These are phyloP conservation scores for Trichechus manatus DNA, from an alignment of 2,113 vertebrate genomes.

Conservation along the genomic window DNA sequence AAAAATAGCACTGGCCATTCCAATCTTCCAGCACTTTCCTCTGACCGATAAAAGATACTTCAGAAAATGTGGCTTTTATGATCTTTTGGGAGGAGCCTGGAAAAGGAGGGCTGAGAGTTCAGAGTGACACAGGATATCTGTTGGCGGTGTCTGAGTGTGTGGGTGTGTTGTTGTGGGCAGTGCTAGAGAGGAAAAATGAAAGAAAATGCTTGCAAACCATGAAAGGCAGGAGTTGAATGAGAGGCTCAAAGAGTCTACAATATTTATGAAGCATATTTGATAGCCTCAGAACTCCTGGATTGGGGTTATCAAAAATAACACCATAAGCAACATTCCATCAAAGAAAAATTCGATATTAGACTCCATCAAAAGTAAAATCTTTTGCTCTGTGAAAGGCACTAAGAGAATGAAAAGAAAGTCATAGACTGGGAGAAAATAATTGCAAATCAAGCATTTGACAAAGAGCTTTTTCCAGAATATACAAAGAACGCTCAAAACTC, in stretches of 20 bases:
- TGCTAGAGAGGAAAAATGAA: background rate
- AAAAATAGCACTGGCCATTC: background rate
- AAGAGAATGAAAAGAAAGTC: background rate
- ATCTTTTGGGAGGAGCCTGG: slow-evolving; percentile 28
- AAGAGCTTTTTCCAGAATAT: background rate
- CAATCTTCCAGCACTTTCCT: slow-evolving; percentile 20
- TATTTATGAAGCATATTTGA: background rate
- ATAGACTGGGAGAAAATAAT: background rate
- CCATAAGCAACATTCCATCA: background rate
- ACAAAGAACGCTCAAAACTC: slow-evolving; percentile 27
- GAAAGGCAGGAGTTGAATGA: slow-evolving; percentile 20
- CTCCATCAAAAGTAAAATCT: background rate
- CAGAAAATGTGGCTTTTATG: slow-evolving; percentile 68
- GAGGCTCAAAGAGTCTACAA: background rate
- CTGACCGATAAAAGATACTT: slow-evolving; percentile 4
- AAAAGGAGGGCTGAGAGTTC: background rate
- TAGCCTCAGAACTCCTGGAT: background rate
- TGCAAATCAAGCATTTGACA: background rate
- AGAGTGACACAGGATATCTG: slow-evolving; percentile 62
- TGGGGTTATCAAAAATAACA: background rate
- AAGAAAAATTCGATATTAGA: background rate
- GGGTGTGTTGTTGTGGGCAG: slow-evolving; percentile 43
- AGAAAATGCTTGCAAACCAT: background rate
- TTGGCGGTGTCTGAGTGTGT: slow-evolving; percentile 26
- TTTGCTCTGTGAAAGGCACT: background rate